Percentiles rank a stretch among this genome's conserved stretches.
Evolutionary conservation across 2,113 vertebrate genomes (phyloP).

Genomic region (Craseonycteris thonglongyai): DNA sequence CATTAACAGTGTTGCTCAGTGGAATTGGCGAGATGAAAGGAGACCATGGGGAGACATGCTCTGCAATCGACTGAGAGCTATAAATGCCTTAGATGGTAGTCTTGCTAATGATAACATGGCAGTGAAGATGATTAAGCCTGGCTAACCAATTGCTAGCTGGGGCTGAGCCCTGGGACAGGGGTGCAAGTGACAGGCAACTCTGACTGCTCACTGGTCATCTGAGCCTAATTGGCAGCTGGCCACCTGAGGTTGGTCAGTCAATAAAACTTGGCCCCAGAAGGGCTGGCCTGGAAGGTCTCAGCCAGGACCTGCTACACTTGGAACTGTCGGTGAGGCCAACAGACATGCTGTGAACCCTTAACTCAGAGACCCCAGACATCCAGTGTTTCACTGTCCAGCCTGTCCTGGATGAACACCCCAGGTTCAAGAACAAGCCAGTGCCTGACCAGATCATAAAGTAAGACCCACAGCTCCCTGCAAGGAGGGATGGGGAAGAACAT

Average conservation of each 20-base stretch:
- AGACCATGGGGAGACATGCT: not conserved
- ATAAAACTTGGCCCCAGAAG: not conserved
- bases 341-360: slow-evolving; percentile 76
- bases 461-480: slow-evolving; percentile 45
- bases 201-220: not conserved
- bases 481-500: too few relatives aligned
- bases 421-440: slow-evolving; percentile 94
- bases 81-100: not conserved
- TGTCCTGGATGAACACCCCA: slow-evolving; percentile 93
- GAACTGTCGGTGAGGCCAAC: not conserved
- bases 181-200: not conserved
- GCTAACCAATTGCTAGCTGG: not conserved
- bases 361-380: slow-evolving; percentile 85
- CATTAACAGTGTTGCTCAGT: not conserved
- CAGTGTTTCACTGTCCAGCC: slow-evolving; percentile 98
- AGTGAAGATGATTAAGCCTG: not conserved
- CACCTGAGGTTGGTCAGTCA: not conserved
- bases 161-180: not conserved
- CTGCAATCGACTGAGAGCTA: not conserved
- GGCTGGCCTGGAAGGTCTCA: not conserved
- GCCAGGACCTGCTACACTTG: not conserved
- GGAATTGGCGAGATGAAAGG: not conserved
- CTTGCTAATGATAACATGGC: not conserved
- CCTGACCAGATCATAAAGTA: slow-evolving; percentile 99
- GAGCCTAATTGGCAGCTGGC: not conserved